These are phyloP conservation scores for Uloborus plumipes DNA, from an alignment of 2,888 invertebrate genomes.

Conservation along the genomic window DNA sequence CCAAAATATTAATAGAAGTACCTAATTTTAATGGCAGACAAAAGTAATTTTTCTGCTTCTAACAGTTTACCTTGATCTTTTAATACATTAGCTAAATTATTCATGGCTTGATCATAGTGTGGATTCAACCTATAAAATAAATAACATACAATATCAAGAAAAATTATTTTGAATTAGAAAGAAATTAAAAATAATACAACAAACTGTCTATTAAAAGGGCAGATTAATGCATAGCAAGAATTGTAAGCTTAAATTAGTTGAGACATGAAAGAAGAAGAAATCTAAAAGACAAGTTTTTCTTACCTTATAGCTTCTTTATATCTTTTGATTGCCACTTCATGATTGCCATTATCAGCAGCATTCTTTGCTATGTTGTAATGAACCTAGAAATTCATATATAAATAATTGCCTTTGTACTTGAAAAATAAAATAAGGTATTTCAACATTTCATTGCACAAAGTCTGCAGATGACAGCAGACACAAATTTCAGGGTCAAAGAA, in stretches of 20 bases:
- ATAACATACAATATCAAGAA: not conserved
- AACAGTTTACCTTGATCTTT: slow-evolving; percentile 79
- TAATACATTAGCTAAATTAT: slow-evolving; percentile 89
- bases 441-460: too few species aligned
- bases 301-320: slow-evolving; percentile 84
- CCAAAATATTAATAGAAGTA: slow-evolving; percentile 71
- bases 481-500: too few species aligned
- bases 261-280: too few species aligned
- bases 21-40: slow-evolving; percentile 81
- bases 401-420: too few species aligned
- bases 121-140: slow-evolving; percentile 78
- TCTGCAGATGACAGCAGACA: too few species aligned
- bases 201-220: too few species aligned
- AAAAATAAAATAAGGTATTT: too few species aligned
- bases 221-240: too few species aligned
- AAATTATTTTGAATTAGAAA: too few species aligned
- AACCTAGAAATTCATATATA: slow-evolving; percentile 71
- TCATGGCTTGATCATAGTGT: slow-evolving; percentile 91
- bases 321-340: slow-evolving; percentile 80
- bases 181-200: too few species aligned
- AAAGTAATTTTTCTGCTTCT: slow-evolving; percentile 83
- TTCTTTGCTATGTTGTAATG: slow-evolving; percentile 93
- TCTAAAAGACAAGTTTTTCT: too few species aligned
- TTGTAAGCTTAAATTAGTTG: too few species aligned
- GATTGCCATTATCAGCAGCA: slow-evolving; percentile 81